Percentiles rank a stretch among this genome's conserved stretches.
Evolutionary conservation across 2,797 vertebrate genomes (phyloP).

Genomic region (Alectoris magna): DNA sequence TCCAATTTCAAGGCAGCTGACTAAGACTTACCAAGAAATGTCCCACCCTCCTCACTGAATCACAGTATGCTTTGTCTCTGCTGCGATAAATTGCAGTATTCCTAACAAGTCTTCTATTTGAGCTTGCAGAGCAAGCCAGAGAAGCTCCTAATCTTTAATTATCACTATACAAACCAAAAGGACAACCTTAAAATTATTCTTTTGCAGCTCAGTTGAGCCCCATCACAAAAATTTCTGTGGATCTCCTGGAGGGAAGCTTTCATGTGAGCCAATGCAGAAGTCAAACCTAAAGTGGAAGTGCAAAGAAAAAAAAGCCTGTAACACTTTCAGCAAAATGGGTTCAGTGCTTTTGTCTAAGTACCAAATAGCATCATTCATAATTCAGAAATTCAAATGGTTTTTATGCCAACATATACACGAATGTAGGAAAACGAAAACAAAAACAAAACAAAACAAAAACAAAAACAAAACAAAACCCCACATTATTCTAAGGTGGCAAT

Average conservation of each 20-base stretch:
- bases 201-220: background rate
- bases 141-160: background rate
- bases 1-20: background rate
- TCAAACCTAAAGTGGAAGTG: background rate
- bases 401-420: background rate
- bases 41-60: background rate
- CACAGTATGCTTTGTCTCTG: background rate
- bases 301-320: background rate
- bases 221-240: background rate
- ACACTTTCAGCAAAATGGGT: background rate
- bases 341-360: background rate
- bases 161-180: background rate
- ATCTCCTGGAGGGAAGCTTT: background rate
- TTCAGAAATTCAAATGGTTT: background rate
- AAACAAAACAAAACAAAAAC: background rate
- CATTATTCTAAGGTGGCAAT: background rate
- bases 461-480: no score
- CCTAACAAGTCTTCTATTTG: background rate
- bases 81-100: background rate
- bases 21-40: background rate
- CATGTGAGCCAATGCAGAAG: background rate
- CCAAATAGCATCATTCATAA: background rate
- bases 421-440: background rate
- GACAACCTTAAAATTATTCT: background rate
- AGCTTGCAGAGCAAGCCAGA: background rate